These are phyloP conservation scores for Platysternon megacephalum DNA, from an alignment of 2,113 vertebrate species.

Conservation along the genomic window DNA sequence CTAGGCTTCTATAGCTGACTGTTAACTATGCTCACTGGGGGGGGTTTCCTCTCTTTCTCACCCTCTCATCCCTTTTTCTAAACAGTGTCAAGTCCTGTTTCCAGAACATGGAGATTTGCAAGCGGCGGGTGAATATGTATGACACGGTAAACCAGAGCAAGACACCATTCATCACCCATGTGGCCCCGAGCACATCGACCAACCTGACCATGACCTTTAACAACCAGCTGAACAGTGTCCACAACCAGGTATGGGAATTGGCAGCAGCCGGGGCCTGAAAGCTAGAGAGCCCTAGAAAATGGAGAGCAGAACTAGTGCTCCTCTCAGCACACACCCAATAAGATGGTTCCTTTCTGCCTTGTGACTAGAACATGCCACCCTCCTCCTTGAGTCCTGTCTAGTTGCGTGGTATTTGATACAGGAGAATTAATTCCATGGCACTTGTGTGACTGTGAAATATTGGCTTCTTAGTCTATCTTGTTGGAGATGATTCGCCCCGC, in stretches of 20 bases:
- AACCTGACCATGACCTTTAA: constrained; percentile 99
- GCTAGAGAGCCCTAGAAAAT: not conserved
- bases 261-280: not conserved
- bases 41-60: not conserved
- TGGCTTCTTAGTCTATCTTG: not conserved
- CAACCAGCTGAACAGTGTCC: constrained; percentile 99
- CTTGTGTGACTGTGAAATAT: not conserved
- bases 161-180: constrained; percentile 97
- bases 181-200: constrained; percentile 97
- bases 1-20: not conserved
- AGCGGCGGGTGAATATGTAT: constrained; percentile 96
- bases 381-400: not conserved
- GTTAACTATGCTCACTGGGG: not conserved
- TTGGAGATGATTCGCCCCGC: constrained; percentile 41
- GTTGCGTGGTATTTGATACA: not conserved
- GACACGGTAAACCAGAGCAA: constrained; percentile 99
- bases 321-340: not conserved
- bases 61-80: not conserved
- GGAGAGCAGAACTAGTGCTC: not conserved
- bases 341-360: not conserved
- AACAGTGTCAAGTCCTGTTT: constrained; percentile 98
- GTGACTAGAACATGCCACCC: not conserved
- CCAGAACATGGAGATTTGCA: constrained; percentile 99
- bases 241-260: constrained; percentile 85
- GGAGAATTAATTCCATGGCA: not conserved